Evolutionary conservation across 53 echinoderm and acorn worm genomes (phyloP).

Genomic region (Zoroaster sp.): DNA sequence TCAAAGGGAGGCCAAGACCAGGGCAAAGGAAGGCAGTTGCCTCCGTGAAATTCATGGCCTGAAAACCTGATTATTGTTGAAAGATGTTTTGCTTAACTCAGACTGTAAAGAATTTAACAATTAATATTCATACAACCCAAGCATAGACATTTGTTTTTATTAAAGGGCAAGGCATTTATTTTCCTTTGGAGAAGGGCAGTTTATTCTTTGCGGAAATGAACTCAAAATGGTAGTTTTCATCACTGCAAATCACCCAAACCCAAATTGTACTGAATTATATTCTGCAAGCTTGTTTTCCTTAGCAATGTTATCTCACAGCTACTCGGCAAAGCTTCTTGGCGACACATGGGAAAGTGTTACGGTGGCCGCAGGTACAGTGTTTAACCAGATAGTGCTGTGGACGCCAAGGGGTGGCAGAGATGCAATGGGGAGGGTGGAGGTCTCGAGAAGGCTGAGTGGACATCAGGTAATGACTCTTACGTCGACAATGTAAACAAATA

Average conservation of each 20-base stretch:
- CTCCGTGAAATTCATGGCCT: no score
- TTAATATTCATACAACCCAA: no score
- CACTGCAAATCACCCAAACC: neutral
- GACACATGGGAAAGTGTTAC: conserved; percentile 63
- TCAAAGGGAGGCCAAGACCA: no score
- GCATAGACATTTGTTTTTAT: neutral
- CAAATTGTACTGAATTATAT: neutral
- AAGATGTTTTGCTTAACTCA: no score
- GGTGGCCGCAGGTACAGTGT: conserved; percentile 90
- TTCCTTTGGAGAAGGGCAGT: no score
- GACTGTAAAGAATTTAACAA: no score
- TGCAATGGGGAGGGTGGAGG: conserved; percentile 54
- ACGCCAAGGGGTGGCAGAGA: conserved; percentile 43
- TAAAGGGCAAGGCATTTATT: neutral
- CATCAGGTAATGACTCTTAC: conserved; percentile 96
- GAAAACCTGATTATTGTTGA: no score
- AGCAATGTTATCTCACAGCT: conserved; percentile 46
- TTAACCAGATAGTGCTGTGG: conserved; percentile 96
- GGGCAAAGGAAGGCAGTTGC: no score
- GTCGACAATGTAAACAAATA: no score
- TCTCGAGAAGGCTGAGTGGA: conserved; percentile 62
- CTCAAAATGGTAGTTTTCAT: no score
- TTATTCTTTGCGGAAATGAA: no score
- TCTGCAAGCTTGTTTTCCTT: neutral
- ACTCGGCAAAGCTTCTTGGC: conserved; percentile 78